These are phyloP conservation scores for Ahaetulla prasina DNA, from an alignment of 2,113 vertebrate genomes.

Conservation along the genomic window DNA sequence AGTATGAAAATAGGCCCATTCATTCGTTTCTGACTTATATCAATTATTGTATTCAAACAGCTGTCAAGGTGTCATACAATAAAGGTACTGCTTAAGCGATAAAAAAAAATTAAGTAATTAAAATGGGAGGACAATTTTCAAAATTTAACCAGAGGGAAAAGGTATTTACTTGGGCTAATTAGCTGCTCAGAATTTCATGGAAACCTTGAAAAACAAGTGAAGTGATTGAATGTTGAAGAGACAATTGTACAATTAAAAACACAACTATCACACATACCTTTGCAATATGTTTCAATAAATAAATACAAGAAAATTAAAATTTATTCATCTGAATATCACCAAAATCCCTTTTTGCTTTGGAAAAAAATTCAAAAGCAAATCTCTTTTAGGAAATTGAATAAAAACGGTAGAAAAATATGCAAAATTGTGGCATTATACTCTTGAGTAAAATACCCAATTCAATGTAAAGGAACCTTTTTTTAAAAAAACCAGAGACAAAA, in stretches of 20 bases:
- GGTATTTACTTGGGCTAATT: background rate
- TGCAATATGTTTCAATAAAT: background rate
- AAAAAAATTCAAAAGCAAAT: background rate
- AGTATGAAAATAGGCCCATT: background rate
- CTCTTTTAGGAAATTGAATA: background rate
- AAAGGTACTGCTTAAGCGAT: background rate
- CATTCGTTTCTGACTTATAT: background rate
- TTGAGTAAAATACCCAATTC: background rate
- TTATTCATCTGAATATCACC: background rate
- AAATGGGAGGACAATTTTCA: background rate
- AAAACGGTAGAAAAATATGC: background rate
- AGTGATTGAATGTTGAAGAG: background rate
- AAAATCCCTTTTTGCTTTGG: background rate
- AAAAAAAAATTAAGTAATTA: background rate
- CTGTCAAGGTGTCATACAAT: background rate
- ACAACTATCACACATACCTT: background rate
- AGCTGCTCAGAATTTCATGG: background rate
- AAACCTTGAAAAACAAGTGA: background rate
- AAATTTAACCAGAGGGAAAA: background rate
- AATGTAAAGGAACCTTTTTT: background rate
- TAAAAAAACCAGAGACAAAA: background rate
- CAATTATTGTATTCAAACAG: background rate
- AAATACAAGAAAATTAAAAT: background rate
- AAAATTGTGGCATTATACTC: background rate
- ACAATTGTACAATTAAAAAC: background rate